A percentile compares a stretch with the other conserved stretches of the same genome.
Evolutionary conservation across 2,113 vertebrate genomes (phyloP).

Genomic region (Ciconia boyciana): DNA sequence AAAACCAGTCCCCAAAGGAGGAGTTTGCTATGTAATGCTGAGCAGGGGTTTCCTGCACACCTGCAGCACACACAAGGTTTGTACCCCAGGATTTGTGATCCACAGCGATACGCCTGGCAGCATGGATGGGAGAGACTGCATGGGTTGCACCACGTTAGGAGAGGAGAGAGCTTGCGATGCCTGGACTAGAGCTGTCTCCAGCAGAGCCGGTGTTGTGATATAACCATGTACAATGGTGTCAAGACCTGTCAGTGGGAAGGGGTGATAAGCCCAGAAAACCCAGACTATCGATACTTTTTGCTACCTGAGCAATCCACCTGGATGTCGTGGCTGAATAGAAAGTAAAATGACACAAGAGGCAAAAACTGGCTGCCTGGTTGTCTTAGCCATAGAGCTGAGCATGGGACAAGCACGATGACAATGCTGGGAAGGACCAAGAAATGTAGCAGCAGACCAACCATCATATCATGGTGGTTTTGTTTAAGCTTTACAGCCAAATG

Average conservation of each 20-base stretch:
- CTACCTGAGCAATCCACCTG: neutral
- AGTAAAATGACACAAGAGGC: neutral
- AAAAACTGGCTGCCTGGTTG: neutral
- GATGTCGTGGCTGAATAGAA: neutral
- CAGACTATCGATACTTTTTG: neutral
- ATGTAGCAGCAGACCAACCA: accelerated
- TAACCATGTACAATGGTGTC: neutral
- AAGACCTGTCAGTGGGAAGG: neutral
- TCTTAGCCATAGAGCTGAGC: neutral
- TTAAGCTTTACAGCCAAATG: neutral
- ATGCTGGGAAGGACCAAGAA: neutral
- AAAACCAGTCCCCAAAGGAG: neutral
- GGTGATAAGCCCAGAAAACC: neutral
- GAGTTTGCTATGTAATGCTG: neutral
- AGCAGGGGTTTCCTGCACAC: neutral
- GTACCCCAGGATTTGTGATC: neutral
- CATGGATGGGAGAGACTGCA: neutral
- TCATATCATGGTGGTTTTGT: neutral
- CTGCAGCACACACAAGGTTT: neutral
- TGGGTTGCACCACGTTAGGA: too few relatives aligned
- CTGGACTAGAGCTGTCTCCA: neutral
- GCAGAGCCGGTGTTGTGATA: neutral
- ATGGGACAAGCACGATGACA: neutral
- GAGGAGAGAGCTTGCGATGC: neutral
- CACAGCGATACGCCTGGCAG: too few relatives aligned